Percentiles rank a stretch among this genome's conserved stretches.
phyloP scores from a whole-genome alignment of 2,113 vertebrate genomes.

The Charadrius vociferus region DNA sequence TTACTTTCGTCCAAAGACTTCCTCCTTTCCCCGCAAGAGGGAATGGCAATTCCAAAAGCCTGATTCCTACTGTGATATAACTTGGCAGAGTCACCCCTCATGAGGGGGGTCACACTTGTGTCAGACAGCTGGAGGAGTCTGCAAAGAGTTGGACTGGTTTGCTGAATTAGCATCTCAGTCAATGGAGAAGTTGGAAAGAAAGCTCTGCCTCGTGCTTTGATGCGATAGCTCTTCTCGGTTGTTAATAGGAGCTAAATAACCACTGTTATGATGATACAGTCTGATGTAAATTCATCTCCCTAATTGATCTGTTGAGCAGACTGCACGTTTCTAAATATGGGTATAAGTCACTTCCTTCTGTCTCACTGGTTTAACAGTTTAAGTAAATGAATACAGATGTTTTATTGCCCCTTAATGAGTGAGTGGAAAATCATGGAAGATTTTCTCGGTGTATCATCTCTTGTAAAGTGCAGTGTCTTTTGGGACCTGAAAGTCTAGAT shows the following conservation, averaged over 20 bases:
- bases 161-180: background rate
- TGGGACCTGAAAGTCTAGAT: background rate
- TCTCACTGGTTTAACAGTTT: background rate
- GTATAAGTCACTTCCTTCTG: background rate
- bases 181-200: background rate
- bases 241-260: background rate
- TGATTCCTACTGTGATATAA: background rate
- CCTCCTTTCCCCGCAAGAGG: background rate
- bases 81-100: background rate
- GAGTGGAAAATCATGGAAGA: background rate
- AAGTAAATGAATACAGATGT: slow-evolving; percentile 30
- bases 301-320: background rate
- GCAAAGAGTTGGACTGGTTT: background rate
- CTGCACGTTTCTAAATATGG: background rate
- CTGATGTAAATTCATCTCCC: background rate
- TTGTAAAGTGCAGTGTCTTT: background rate
- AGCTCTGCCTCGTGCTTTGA: background rate
- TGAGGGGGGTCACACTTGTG: background rate
- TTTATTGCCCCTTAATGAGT: slow-evolving; percentile 24
- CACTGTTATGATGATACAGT: background rate
- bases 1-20: background rate
- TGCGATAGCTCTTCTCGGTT: background rate
- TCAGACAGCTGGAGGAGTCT: background rate
- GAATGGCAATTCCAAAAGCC: background rate
- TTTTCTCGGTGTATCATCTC: background rate